phyloP scores from a whole-genome alignment of 2,797 vertebrate species.

The Halcyon smyrnensis region DNA sequence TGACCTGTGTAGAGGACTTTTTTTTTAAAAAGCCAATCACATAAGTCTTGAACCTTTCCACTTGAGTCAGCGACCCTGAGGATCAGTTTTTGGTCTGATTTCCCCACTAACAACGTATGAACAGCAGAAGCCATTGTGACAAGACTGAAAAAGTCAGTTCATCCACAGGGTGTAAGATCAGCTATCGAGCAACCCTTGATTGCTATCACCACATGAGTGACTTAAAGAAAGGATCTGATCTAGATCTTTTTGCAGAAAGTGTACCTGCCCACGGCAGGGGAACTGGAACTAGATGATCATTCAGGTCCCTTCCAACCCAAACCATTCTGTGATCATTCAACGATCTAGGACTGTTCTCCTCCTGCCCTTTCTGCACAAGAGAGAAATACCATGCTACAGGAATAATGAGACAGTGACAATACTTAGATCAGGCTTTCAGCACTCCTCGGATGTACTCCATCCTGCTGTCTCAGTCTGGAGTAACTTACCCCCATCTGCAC shows the following conservation, averaged over 20 bases:
- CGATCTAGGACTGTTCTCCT: neutral
- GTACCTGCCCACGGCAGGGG: neutral
- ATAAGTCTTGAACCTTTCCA: neutral
- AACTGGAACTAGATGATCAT: neutral
- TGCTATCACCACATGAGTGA: neutral
- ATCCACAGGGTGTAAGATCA: neutral
- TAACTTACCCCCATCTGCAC: too few relatives aligned
- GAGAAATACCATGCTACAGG: neutral
- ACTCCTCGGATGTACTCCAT: neutral
- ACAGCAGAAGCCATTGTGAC: neutral
- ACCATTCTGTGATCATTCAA: neutral
- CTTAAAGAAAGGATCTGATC: neutral
- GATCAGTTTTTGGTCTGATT: neutral
- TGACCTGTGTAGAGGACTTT: neutral
- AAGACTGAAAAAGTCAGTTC: neutral
- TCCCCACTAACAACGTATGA: accelerated
- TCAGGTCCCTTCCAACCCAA: neutral
- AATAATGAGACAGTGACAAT: neutral
- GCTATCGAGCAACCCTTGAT: neutral
- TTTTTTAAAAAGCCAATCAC: neutral
- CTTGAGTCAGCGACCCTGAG: neutral
- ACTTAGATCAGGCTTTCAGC: neutral
- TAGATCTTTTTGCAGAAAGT: neutral
- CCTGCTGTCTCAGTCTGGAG: neutral
- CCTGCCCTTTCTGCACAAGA: neutral